Evolutionary conservation across 2,888 invertebrate genomes (phyloP), one percentile per base, ranked within the genome.

Genomic region (Meteorus colon): DNA sequence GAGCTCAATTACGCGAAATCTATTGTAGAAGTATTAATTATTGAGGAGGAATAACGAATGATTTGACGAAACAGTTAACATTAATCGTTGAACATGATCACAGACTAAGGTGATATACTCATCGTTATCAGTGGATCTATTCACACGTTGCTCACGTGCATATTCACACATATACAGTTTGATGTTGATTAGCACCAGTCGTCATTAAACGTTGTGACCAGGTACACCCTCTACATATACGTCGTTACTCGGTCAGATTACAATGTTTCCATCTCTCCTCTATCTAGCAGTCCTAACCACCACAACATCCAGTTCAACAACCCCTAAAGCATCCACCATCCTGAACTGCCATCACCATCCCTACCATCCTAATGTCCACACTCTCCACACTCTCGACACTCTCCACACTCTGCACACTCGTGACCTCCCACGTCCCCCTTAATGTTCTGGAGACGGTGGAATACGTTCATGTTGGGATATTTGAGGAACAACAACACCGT

Each of bases 121-220:
- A 48, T 48, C 48, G n/a, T 48, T 48, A n/a, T 48, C 48, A n/a
- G 4, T n/a, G 19, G 19, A 55, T 55, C 19, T 10, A 55, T 24
- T 19, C n/a, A 19, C n/a, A 51, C 59, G 34, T 55, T 45, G 48
- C 67, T 55, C n/a, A 48, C 10, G 12, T 10, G 16, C n/a, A n/a
- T 19, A 19, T 19, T n/a, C 19, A 55, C 8, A 19, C 1, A 19
- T 1, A 59, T 69, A n/a, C n/a, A 55, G 69, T 19, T 69, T 69
- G 29, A 51, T 69, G 69, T 59, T 69, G 69, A 69, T 69, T 69
- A 69, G 37, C 31, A 69, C 69, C 55, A 69, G 34, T 69, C 24
- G 34, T 69, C 69, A 59, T 69, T 69, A 51, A 69, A 69, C 19
- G 69, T 69, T 55, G 19, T 19, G 19, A 8, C 55, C 55, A 59